These are phyloP conservation scores for Esox niger DNA, from an alignment of 2,113 vertebrate genomes.

Conservation along the genomic window DNA sequence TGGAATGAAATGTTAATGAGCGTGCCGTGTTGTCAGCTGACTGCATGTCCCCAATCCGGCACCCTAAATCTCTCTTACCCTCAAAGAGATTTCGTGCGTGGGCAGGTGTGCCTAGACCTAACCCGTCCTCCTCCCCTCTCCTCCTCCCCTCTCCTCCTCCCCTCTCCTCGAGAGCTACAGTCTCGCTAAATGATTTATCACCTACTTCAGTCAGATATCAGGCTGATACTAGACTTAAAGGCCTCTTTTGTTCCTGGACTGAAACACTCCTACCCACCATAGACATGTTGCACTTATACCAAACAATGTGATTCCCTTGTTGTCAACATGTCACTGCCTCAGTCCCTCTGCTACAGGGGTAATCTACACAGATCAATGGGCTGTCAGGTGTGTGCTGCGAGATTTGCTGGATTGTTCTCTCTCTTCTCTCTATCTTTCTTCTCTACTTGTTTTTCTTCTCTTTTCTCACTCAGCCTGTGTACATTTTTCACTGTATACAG, in stretches of 20 bases:
- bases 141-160: not conserved
- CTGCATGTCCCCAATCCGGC: not conserved
- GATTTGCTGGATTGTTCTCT: not conserved
- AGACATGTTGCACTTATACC: not conserved
- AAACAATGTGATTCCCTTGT: not conserved
- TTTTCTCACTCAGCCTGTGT: not conserved
- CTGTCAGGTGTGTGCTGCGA: not conserved
- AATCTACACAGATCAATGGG: conserved; percentile 9
- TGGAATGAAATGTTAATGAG: conserved; percentile 42
- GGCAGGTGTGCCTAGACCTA: conserved; percentile 12
- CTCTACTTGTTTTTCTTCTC: conserved; percentile 26
- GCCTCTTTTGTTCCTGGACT: conserved; percentile 30
- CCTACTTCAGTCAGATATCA: conserved; percentile 45
- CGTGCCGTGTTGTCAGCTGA: conserved; percentile 17
- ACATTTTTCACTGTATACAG: not conserved
- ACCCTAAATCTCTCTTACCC: conserved; percentile 10
- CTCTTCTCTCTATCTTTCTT: not conserved
- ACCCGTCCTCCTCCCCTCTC: no score
- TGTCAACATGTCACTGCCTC: no score
- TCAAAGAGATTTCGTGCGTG: conserved; percentile 31
- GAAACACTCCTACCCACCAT: conserved; percentile 8
- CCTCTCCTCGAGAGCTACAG: conserved; percentile 48
- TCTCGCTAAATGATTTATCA: conserved; percentile 64
- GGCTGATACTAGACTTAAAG: conserved; percentile 1
- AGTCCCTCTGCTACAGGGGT: no score